These are phyloP conservation scores for Cottoperca gobio DNA, from an alignment of 2,797 vertebrate genomes.

Conservation along the genomic window DNA sequence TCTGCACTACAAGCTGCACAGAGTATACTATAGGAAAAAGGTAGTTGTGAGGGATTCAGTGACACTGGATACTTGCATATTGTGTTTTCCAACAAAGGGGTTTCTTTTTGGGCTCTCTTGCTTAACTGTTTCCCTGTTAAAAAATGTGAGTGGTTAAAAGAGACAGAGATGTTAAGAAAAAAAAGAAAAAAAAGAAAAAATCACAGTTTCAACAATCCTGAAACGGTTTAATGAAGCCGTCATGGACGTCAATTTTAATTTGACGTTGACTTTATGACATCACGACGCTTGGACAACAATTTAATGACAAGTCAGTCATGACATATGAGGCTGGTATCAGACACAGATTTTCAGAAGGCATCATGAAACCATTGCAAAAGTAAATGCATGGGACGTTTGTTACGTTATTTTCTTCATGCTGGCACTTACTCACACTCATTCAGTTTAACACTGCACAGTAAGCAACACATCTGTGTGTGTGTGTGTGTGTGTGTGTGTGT, in stretches of 20 bases:
- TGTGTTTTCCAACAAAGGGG: constrained; percentile 89
- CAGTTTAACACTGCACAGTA: not conserved
- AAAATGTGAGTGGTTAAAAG: constrained; percentile 84
- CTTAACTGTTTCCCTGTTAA: constrained; percentile 95
- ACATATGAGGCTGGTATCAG: not conserved
- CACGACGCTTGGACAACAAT: not conserved
- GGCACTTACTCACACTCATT: not conserved
- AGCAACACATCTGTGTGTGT: not conserved
- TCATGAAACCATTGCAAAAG: not conserved
- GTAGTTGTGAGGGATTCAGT: constrained; percentile 57
- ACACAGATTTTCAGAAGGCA: not conserved
- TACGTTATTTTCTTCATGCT: constrained; percentile 4
- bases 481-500: constrained; percentile 1
- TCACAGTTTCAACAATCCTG: constrained; percentile 18
- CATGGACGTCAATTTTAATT: not conserved
- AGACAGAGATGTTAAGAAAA: constrained; percentile 28
- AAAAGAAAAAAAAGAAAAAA: not conserved
- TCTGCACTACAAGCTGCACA: constrained; percentile 78
- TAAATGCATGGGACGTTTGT: not conserved
- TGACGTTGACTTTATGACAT: not conserved
- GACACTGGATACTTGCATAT: constrained; percentile 93
- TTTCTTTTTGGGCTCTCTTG: constrained; percentile 94
- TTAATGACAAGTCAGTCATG: not conserved
- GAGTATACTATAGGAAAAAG: constrained; percentile 47
- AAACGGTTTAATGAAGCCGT: constrained; percentile 5